Conservation (phyloP, 2,888 invertebrate genomes). For the Slavum lentiscoides region DNA sequence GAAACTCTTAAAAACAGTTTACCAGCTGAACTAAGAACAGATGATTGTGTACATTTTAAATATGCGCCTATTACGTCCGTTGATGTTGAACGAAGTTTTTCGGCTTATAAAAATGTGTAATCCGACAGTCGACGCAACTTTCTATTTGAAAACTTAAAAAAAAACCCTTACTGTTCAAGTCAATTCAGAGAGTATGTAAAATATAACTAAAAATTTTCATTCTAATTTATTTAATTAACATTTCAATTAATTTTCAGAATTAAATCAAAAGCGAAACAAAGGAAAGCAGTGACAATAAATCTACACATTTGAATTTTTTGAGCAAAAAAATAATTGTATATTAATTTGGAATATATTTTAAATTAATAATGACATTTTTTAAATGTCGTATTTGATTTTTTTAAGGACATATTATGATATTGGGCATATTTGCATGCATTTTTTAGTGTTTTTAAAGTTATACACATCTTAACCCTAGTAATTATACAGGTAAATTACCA, state of each 20-base stretch:
- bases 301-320: slow-evolving; percentile 1
- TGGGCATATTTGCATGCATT: too few relatives aligned
- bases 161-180: slow-evolving; percentile 6
- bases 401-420: too few relatives aligned
- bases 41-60: not conserved
- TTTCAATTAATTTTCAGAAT: not conserved
- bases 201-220: not conserved
- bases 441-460: too few relatives aligned
- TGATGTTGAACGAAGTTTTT: not conserved
- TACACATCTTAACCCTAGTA: too few relatives aligned
- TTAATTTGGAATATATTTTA: too few relatives aligned
- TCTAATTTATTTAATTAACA: not conserved
- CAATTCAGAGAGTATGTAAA: not conserved
- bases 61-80: not conserved
- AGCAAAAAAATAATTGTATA: not conserved
- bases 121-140: not conserved
- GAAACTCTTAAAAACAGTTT: not conserved
- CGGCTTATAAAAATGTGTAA: not conserved
- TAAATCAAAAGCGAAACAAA: slow-evolving; percentile 5
- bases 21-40: not conserved
- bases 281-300: not conserved
- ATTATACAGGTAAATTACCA: too few relatives aligned
- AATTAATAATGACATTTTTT: too few relatives aligned
- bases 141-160: slow-evolving; percentile 16
- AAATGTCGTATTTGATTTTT: too few relatives aligned